phyloP scores from a whole-genome alignment of 2,113 vertebrate species.

The Centrocercus urophasianus region DNA sequence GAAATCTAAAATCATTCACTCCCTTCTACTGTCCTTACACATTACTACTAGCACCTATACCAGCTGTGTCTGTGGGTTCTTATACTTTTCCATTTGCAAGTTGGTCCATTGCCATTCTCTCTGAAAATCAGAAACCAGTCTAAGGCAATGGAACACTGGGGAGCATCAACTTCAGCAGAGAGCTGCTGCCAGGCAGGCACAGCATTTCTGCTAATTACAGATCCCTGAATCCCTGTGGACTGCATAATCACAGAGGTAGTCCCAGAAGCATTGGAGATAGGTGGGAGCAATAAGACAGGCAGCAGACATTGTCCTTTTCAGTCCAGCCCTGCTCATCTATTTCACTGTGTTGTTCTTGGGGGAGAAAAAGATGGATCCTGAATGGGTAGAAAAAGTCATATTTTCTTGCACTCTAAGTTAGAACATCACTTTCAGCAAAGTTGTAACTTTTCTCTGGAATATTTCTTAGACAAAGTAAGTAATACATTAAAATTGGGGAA shows the following conservation, averaged over 20 bases:
- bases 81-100: not conserved
- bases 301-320: not conserved
- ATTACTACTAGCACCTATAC: not conserved
- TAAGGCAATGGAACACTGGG: not conserved
- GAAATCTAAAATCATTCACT: not conserved
- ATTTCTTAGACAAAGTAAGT: not conserved
- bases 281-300: not conserved
- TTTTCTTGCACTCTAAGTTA: not conserved
- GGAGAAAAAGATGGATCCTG: not conserved
- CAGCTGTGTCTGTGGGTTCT: not conserved
- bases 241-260: not conserved
- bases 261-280: not conserved
- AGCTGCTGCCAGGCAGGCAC: not conserved
- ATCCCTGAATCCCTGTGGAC: too few relatives aligned
- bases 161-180: not conserved
- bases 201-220: not conserved
- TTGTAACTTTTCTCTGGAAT: not conserved
- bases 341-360: accelerated
- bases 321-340: not conserved
- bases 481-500: not conserved
- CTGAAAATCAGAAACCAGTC: not conserved
- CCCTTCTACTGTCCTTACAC: not conserved
- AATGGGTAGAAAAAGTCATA: not conserved
- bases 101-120: not conserved
- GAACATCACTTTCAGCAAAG: not conserved